Conservation (phyloP, 2,113 vertebrate genomes). For the human (Homo sapiens) region DNA sequence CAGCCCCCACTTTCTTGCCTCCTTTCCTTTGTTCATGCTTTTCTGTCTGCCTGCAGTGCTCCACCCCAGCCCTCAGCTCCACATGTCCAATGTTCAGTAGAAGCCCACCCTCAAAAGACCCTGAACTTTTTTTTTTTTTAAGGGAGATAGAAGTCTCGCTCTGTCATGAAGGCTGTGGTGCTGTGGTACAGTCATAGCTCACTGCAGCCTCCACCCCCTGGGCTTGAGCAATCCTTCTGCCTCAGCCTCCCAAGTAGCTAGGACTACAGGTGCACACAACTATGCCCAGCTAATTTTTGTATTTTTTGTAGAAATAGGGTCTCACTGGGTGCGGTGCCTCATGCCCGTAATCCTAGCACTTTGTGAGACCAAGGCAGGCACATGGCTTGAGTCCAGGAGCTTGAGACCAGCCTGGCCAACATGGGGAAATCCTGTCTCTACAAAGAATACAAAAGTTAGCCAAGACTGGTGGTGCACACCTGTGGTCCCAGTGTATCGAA, state of each 20-base stretch:
- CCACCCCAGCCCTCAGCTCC: background rate
- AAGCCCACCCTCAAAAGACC: background rate
- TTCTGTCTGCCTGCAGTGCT: background rate
- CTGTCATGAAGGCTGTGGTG: no score
- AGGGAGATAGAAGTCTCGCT: no score
- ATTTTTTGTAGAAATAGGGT: no score
- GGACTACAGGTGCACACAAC: no score
- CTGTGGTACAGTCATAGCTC: no score
- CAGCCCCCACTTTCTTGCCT: background rate
- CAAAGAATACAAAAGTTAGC: background rate
- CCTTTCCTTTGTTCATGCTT: background rate
- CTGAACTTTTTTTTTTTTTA: background rate
- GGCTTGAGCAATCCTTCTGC: no score
- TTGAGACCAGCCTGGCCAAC: background rate
- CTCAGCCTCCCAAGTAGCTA: no score
- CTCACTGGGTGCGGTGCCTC: background rate
- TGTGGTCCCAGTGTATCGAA: background rate
- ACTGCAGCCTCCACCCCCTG: no score
- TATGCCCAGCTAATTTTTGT: no score
- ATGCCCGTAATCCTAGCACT: background rate
- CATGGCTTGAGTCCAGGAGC: background rate
- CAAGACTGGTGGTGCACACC: background rate
- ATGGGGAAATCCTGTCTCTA: background rate
- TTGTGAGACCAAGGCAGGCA: background rate
- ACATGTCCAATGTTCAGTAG: background rate